These are phyloP conservation scores for Micrasema longulum DNA, from an alignment of 1,140 invertebrate genomes.

Conservation along the genomic window DNA sequence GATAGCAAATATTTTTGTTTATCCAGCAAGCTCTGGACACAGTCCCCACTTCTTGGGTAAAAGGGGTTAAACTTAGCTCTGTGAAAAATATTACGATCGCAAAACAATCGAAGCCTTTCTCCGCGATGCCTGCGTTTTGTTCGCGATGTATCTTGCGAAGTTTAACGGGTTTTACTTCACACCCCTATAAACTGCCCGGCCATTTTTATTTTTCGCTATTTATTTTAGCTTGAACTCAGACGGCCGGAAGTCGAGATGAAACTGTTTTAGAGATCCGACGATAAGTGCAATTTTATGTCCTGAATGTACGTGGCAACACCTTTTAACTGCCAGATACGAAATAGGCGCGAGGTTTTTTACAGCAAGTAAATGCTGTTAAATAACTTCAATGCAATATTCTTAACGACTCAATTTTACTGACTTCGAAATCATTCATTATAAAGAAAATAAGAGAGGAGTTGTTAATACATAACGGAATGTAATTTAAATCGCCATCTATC, in stretches of 20 bases:
- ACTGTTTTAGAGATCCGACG: conserved; percentile 11
- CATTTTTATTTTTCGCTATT: conserved; percentile 4
- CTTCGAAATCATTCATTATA: too few species aligned
- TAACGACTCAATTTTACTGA: too few species aligned
- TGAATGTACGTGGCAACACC: background rate
- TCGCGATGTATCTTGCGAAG: background rate
- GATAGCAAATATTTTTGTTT: conserved; percentile 29
- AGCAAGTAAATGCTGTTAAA: too few species aligned
- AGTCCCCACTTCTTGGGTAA: background rate
- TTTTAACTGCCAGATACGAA: background rate
- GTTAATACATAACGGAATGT: too few species aligned
- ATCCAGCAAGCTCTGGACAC: conserved; percentile 1
- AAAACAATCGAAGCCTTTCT: background rate
- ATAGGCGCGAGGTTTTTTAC: too few species aligned
- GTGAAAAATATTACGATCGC: background rate
- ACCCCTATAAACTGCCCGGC: conserved; percentile 12
- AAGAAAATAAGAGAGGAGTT: too few species aligned
- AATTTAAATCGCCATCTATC: too few species aligned
- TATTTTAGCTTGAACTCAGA: conserved; percentile 27
- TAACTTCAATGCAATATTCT: too few species aligned
- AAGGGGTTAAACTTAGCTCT: background rate
- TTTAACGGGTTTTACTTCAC: conserved; percentile 17
- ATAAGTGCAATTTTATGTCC: conserved; percentile 43
- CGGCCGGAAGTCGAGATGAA: conserved; percentile 11
- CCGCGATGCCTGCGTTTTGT: background rate